Percentiles rank a stretch among this genome's conserved stretches.
Evolutionary conservation across 2,797 vertebrate species (phyloP).

Genomic region (Xiphophorus birchmanni): DNA sequence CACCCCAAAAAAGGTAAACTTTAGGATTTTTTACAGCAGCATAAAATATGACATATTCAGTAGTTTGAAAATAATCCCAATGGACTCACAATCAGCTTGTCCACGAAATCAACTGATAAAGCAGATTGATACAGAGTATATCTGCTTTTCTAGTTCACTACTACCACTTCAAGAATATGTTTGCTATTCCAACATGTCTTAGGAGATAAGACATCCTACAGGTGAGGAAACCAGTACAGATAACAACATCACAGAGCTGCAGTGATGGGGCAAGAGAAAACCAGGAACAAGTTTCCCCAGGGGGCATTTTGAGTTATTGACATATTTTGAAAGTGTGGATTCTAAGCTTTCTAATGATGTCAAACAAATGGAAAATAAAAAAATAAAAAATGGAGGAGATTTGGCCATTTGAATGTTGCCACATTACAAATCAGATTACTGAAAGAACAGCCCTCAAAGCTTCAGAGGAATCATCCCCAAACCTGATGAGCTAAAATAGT

Average conservation of each 20-base stretch:
- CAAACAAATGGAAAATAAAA: too few species aligned
- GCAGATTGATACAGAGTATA: background rate
- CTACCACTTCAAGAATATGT: background rate
- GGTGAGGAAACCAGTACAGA: background rate
- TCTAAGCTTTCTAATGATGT: too few species aligned
- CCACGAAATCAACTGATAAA: background rate
- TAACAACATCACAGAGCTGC: background rate
- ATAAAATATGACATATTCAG: background rate
- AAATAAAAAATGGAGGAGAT: too few species aligned
- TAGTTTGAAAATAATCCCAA: background rate
- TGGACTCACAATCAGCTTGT: background rate
- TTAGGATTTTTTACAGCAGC: background rate
- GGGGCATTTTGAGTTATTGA: too few species aligned
- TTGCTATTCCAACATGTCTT: background rate
- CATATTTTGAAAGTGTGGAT: too few species aligned
- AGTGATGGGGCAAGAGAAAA: background rate
- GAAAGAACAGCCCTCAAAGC: too few species aligned
- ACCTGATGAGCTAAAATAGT: too few species aligned
- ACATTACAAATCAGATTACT: too few species aligned
- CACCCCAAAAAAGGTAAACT: too few species aligned
- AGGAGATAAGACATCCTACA: background rate
- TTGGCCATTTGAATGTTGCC: too few species aligned
- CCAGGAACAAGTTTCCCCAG: background rate
- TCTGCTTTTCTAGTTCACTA: background rate
- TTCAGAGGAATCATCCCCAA: too few species aligned